Base-by-base conservation (phyloP, 2,888 invertebrate species). In the Seira ritae region DNA sequence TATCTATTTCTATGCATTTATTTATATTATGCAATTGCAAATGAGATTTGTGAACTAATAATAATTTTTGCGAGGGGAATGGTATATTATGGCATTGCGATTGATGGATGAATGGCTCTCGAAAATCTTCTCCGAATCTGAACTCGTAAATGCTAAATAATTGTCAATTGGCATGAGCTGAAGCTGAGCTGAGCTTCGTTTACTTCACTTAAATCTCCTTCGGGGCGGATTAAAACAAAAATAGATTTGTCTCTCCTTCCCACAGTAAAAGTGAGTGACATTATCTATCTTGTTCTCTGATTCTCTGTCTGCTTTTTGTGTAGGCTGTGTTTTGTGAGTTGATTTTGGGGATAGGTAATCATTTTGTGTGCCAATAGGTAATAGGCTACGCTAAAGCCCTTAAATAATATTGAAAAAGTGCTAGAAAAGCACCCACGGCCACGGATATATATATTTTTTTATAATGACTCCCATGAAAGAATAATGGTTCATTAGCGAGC, bases 61-160 rank as follows among this genome's bases (percentile, higher is more conserved):
- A 15, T n/a, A n/a, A n/a, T n/a, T 62, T 62, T 62, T 62, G 20
- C 10, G 3, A 3, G 17, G 12, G 12, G 55, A 62, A 20, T 15
- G 62, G 20, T 62, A 15, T n/a, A n/a, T n/a, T n/a, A n/a, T n/a
- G n/a, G n/a, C n/a, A n/a, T n/a, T n/a, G n/a, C n/a, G n/a, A n/a
- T n/a, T n/a, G 62, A 62, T 62, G 22, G 62, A 62, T 62, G 62
- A 62, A 62, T 62, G n/a, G 62, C 19, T 62, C n/a, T 62, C 62
- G 2, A 10, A 62, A 62, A 62, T 62, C 20, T 60, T 60, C 60
- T 60, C 3, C 60, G 17, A 17, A 60, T 20, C 62, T 62, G 20
- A 62, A 62, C 12, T 15, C 12, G 50, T 50, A 12, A 3, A 50
- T 8, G 17, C 17, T 50, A 50, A 2, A 50, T 1, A 50, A n/a